These are phyloP conservation scores for Volucella inanis DNA, from an alignment of 2,888 invertebrate species.

Conservation along the genomic window DNA sequence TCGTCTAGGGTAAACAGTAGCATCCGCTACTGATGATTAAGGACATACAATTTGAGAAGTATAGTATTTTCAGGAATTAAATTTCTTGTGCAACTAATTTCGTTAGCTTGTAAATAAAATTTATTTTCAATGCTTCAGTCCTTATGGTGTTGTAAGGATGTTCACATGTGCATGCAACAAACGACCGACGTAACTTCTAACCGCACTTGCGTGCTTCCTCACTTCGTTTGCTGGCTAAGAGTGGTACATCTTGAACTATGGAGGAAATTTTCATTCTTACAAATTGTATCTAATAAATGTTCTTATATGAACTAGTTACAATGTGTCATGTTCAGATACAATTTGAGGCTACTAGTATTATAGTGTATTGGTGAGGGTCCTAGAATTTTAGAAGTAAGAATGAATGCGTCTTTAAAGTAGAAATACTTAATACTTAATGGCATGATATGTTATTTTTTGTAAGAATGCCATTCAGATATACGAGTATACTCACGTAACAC, in stretches of 20 bases:
- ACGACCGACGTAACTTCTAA: constrained; percentile 5
- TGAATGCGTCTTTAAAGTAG: too few relatives aligned
- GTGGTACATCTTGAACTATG: constrained; percentile 1
- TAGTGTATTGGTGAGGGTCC: too few relatives aligned
- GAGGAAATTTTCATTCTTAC: not conserved
- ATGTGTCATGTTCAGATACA: too few relatives aligned
- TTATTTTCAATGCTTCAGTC: constrained; percentile 23
- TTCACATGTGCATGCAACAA: constrained; percentile 1
- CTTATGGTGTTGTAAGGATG: not conserved
- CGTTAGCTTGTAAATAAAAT: constrained; percentile 53
- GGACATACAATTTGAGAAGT: constrained; percentile 28
- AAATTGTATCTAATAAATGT: not conserved
- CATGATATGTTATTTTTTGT: too few relatives aligned
- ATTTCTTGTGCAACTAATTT: constrained; percentile 61
- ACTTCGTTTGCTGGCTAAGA: not conserved
- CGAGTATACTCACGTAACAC: too few relatives aligned
- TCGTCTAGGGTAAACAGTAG: not conserved
- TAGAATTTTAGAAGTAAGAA: too few relatives aligned
- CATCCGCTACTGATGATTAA: constrained; percentile 25
- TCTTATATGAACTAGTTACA: too few relatives aligned
- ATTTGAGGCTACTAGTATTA: too few relatives aligned
- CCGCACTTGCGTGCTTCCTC: not conserved
- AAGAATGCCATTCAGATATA: too few relatives aligned
- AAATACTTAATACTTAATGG: too few relatives aligned
- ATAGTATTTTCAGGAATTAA: constrained; percentile 52